Evolutionary conservation across 1,140 invertebrate species (phyloP).

Genomic region (Triops cancriformis): DNA sequence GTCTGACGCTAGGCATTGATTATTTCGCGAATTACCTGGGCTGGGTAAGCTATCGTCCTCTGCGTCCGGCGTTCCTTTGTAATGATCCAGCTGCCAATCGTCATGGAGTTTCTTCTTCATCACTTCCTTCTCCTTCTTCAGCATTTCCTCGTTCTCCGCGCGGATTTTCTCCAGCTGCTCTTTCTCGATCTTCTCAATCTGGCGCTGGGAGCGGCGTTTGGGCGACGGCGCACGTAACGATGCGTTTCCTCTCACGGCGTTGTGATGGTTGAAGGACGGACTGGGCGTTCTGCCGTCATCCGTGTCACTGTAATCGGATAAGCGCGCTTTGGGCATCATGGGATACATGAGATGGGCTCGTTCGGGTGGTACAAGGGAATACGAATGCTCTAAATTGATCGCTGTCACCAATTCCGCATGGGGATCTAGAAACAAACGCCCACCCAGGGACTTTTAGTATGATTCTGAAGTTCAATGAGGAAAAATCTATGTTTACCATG

Average conservation of each 20-base stretch:
- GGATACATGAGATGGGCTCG: conserved; percentile 30
- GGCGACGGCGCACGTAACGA: conserved; percentile 29
- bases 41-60: conserved; percentile 39
- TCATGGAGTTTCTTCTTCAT: conserved; percentile 26
- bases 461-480: too few species aligned
- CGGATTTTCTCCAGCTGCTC: conserved; percentile 37
- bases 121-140: conserved; percentile 35
- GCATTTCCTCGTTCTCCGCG: conserved; percentile 38
- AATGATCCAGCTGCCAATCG: conserved; percentile 16
- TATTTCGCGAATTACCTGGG: not conserved
- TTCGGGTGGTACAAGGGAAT: not conserved
- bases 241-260: conserved; percentile 16
- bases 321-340: conserved; percentile 20
- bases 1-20: too few species aligned
- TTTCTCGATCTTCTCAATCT: conserved; percentile 38
- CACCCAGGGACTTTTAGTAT: too few species aligned
- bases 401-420: not conserved
- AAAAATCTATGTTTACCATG: too few species aligned
- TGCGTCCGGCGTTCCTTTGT: conserved; percentile 32
- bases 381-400: not conserved
- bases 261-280: conserved; percentile 21
- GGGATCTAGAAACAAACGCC: not conserved
- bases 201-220: conserved; percentile 37
- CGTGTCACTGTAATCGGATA: conserved; percentile 11
- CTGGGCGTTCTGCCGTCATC: conserved; percentile 16